These are phyloP conservation scores for Echeneis naucrates DNA, from an alignment of 2,797 vertebrate species.

Conservation along the genomic window DNA sequence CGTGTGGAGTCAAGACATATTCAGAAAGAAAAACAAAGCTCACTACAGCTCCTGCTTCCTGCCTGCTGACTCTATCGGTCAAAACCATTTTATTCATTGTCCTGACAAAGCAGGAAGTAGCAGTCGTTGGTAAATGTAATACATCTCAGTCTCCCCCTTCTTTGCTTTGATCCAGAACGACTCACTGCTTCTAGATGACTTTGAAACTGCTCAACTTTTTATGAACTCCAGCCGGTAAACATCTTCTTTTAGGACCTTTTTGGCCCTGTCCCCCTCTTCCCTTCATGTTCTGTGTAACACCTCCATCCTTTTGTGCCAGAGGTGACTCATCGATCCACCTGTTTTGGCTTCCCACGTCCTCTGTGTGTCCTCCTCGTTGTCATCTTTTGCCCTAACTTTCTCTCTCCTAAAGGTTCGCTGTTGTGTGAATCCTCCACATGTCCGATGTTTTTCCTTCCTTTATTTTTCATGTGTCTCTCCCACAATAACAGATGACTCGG, in stretches of 20 bases:
- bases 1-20: background rate
- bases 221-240: constrained; percentile 82
- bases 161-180: constrained; percentile 81
- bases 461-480: constrained; percentile 14
- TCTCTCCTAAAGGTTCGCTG: constrained; percentile 48
- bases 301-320: constrained; percentile 49
- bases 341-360: constrained; percentile 24
- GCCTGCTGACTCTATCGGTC: constrained; percentile 8
- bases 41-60: constrained; percentile 12
- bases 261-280: constrained; percentile 32
- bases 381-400: constrained; percentile 31
- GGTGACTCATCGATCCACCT: constrained; percentile 49
- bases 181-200: constrained; percentile 82
- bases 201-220: constrained; percentile 83
- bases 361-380: constrained; percentile 27
- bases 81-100: constrained; percentile 3
- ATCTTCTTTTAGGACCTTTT: constrained; percentile 73
- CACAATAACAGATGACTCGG: constrained; percentile 37
- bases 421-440: constrained; percentile 7
- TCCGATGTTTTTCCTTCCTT: constrained; percentile 8
- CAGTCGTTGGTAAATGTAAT: constrained; percentile 29
- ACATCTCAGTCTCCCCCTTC: constrained; percentile 36
- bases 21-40: constrained; percentile 4
- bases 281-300: constrained; percentile 56
- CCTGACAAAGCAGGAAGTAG: background rate